A percentile compares a stretch with the other conserved stretches of the same genome.
phyloP scores from a whole-genome alignment of 1,140 invertebrate genomes.

The Drosophila auraria region DNA sequence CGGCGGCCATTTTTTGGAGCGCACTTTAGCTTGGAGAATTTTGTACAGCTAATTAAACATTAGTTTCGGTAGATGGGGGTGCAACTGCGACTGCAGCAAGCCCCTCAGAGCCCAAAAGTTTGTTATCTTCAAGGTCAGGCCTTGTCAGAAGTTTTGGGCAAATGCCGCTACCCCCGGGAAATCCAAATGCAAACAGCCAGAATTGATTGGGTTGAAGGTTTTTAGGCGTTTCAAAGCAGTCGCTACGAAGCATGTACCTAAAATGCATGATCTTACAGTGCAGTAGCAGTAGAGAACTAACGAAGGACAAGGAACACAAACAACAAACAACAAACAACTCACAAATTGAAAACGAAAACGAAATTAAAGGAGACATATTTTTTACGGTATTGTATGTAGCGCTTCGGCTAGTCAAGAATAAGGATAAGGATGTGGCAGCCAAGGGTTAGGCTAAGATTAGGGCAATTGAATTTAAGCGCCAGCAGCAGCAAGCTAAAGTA shows the following conservation, averaged over 20 bases:
- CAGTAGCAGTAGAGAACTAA: slow-evolving; percentile 44
- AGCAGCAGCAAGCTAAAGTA: slow-evolving; percentile 57
- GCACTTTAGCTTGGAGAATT: slow-evolving; percentile 44
- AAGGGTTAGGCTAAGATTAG: slow-evolving; percentile 65
- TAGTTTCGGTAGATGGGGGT: slow-evolving; percentile 16
- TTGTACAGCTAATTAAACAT: slow-evolving; percentile 69
- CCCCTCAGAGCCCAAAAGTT: slow-evolving; percentile 11
- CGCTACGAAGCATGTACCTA: slow-evolving; percentile 65
- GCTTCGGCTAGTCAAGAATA: slow-evolving; percentile 53
- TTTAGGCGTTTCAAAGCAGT: slow-evolving; percentile 52
- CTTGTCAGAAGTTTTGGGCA: slow-evolving; percentile 44
- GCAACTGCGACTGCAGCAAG: slow-evolving; percentile 8
- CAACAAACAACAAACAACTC: slow-evolving; percentile 17
- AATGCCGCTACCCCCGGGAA: slow-evolving; percentile 24
- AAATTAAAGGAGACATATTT: slow-evolving; percentile 65
- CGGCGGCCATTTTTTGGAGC: slow-evolving; percentile 58
- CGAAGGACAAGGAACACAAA: slow-evolving; percentile 21
- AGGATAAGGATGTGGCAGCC: slow-evolving; percentile 36
- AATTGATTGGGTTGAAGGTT: slow-evolving; percentile 43
- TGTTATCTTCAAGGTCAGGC: slow-evolving; percentile 42
- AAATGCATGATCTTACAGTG: slow-evolving; percentile 45
- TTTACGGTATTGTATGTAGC: slow-evolving; percentile 77
- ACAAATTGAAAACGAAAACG: slow-evolving; percentile 39
- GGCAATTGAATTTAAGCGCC: slow-evolving; percentile 69
- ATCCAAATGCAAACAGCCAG: slow-evolving; percentile 35